Base-by-base conservation (phyloP, 30 jellyfish, hydroid and myxozoan genomes). In the Cassiopea xamachana region DNA sequence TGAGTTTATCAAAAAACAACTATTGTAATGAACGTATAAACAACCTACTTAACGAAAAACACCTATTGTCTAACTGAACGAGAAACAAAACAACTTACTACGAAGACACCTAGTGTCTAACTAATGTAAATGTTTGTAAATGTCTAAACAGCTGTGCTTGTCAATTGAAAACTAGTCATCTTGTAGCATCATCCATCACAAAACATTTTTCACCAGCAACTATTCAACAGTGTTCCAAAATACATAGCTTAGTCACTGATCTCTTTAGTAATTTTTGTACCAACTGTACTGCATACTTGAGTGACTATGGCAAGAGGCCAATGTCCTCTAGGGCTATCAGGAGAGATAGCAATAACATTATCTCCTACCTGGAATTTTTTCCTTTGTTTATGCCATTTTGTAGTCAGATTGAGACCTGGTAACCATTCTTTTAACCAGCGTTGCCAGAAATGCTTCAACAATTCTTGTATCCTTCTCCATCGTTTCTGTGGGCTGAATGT, bases 381-480 rank as follows among this genome's bases (percentile, higher is more conserved):
- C 59, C 60, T 59, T 59, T 62, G 43, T 81, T 44, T 59, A 6
- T 7, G 80, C 87, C 86, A 81, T 64, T 81, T 50, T 45, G 58
- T 59, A n/a, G 81, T 81, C 64, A 7, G 60, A 43, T 62, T 44
- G 16, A 81, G 64, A 3, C 50, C 64, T 55, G 86, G 90, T 62
- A 81, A 8, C 60, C 60, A 12, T 62, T 81, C 90, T 13, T 77
- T 59, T 13, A 81, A 4, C 90, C 90, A 81, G 12, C 87, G 62
- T 17, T 62, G 67, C 90, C 90, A 81, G 46, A 81, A 62, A 62
- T 55, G 90, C 17, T 64, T 44, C 9, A 62, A 87, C 48, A 81
- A 64, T 18, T 81, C 51, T 77, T 81, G 90, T 2, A 62, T 62
- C 14, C 64, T 17, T 9, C 90, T 5, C 81, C 81, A 62, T 58